A percentile compares a stretch with the other conserved stretches of the same genome.
phyloP scores from a whole-genome alignment of 2,113 vertebrate genomes.

The Pterocles burchelli region DNA sequence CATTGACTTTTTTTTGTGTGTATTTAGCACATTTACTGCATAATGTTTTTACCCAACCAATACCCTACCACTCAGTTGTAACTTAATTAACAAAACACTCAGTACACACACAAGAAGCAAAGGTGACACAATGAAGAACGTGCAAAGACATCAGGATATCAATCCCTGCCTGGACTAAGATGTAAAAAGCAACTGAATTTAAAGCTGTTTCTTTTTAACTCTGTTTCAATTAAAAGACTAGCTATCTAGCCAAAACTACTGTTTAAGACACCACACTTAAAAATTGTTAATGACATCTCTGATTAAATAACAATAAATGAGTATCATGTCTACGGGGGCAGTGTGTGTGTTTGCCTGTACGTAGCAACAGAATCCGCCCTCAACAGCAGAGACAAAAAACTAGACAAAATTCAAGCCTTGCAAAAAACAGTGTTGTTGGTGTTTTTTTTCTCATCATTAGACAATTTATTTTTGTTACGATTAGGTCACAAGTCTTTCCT shows the following conservation, averaged over 20 bases:
- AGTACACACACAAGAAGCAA: not conserved
- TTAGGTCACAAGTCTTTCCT: not conserved
- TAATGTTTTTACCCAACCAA: not conserved
- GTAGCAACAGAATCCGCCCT: not conserved
- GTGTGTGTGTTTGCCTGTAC: too few relatives aligned
- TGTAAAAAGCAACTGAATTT: not conserved
- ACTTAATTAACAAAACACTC: not conserved
- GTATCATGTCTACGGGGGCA: not conserved
- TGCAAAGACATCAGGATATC: not conserved
- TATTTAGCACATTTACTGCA: not conserved
- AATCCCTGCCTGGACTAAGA: not conserved
- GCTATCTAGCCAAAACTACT: not conserved
- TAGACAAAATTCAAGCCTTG: not conserved
- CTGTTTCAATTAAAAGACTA: not conserved
- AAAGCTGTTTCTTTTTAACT: not conserved
- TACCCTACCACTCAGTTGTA: not conserved
- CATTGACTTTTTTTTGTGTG: not conserved
- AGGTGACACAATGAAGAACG: not conserved
- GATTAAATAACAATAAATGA: not conserved
- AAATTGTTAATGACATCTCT: not conserved
- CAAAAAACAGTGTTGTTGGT: not conserved
- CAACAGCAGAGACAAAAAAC: not conserved
- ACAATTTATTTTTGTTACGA: not conserved
- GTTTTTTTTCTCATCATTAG: not conserved
- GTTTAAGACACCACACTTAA: not conserved